phyloP scores from a whole-genome alignment of 1,140 invertebrate species.

The Zaprionus davidi region DNA sequence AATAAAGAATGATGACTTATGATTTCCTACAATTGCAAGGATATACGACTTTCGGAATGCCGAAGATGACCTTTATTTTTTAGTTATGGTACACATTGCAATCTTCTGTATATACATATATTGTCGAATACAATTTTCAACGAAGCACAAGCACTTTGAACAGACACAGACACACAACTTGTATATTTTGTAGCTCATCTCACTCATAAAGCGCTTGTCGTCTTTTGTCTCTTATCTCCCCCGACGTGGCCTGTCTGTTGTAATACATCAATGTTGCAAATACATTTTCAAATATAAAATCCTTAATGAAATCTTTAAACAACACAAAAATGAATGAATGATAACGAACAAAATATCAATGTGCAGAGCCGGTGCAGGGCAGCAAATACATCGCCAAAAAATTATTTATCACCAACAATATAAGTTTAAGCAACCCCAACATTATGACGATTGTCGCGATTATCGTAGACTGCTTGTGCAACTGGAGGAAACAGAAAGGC shows the following conservation, averaged over 20 bases:
- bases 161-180: constrained; percentile 21
- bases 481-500: constrained; percentile 96
- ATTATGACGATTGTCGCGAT: constrained; percentile 81
- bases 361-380: constrained; percentile 79
- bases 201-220: constrained; percentile 60
- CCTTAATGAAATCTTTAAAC: constrained; percentile 14
- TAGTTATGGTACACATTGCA: neutral
- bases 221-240: constrained; percentile 63
- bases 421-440: constrained; percentile 77
- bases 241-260: constrained; percentile 33
- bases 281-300: constrained; percentile 40
- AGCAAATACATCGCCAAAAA: constrained; percentile 70
- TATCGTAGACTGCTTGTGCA: constrained; percentile 93
- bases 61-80: neutral
- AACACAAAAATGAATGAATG: constrained; percentile 45
- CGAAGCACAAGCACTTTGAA: constrained; percentile 25
- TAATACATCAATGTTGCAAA: constrained; percentile 36
- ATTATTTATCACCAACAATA: constrained; percentile 81
- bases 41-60: neutral
- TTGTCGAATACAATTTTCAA: neutral
- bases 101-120: neutral
- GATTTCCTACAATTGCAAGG: neutral
- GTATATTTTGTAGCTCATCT: constrained; percentile 42
- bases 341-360: constrained; percentile 42
- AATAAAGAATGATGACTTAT: neutral